Base-by-base conservation (phyloP, 2,797 vertebrate species). In the Miichthys miiuy region DNA sequence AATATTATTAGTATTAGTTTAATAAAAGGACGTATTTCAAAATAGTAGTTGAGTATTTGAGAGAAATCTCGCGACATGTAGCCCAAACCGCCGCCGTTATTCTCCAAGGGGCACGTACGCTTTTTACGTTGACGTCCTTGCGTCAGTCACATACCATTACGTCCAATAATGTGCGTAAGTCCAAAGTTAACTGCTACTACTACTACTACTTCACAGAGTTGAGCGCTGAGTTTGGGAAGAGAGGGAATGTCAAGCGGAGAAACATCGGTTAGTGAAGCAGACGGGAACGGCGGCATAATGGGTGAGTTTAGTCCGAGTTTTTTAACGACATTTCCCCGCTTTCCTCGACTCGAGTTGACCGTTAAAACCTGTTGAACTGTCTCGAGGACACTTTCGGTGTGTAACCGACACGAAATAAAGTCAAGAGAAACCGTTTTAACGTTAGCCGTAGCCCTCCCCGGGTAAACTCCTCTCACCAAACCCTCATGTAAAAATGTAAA, bases 191-290 rank as follows among this genome's bases (percentile, higher is more conserved):
- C 38, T 13, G 56, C 56, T 50, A 52, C 51, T 17, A 20, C 65
- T 17, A 20, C 65, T n/a, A 38, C 76, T 30, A 21, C 58, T 64
- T 62, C 0, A 51, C 57, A 2, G 51, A 86, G 82, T 61, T 41
- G 88, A 89, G 93, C 67, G 82, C 84, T 14, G 91, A 86, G 88
- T 91, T 83, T 86, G 85, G 78, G 87, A 38, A 38, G 34, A 91
- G 92, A 91, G 90, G 93, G 86, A 87, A 95, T 96, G 91, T 96
- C 94, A 90, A 81, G 88, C 92, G 90, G 85, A 88, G 93, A 90
- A 77, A 88, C 89, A 87, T 83, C 88, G 86, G 85, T 85, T 81
- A 85, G 91, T 90, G 95, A 94, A 79, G 93, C 90, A 82, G 85
- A 89, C 77, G 74, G 82, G 90, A 94, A 90, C 95, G 93, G 92